phyloP scores from a whole-genome alignment of 1,140 invertebrate genomes.

The Cotesia chilonis region DNA sequence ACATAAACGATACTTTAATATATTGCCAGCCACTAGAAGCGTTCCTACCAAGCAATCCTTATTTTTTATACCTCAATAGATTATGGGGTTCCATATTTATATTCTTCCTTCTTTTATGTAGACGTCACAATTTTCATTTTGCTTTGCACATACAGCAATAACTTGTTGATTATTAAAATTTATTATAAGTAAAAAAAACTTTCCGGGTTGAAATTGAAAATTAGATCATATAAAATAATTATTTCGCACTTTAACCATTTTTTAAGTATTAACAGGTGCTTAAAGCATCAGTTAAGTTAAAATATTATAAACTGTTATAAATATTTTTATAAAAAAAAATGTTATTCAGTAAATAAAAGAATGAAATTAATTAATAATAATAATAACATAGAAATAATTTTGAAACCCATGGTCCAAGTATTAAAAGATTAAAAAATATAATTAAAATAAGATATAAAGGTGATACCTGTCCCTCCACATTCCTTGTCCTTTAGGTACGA shows the following conservation, averaged over 20 bases:
- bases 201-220: too few relatives aligned
- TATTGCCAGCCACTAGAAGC: slow-evolving; percentile 35
- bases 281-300: slow-evolving; percentile 23
- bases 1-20: slow-evolving; percentile 23
- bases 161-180: not conserved
- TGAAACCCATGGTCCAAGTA: slow-evolving; percentile 31
- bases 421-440: slow-evolving; percentile 36
- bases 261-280: not conserved
- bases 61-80: slow-evolving; percentile 8
- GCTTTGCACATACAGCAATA: not conserved
- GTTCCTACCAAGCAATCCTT: slow-evolving; percentile 15
- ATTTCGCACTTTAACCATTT: slow-evolving; percentile 9
- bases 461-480: slow-evolving; percentile 70
- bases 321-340: slow-evolving; percentile 4
- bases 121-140: slow-evolving; percentile 24
- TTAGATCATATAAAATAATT: not conserved
- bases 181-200: not conserved
- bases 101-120: not conserved
- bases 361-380: slow-evolving; percentile 26
- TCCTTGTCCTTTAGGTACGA: slow-evolving; percentile 65
- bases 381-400: slow-evolving; percentile 30
- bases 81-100: not conserved
- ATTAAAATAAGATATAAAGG: slow-evolving; percentile 45
- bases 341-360: slow-evolving; percentile 6
- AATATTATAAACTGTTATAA: slow-evolving; percentile 10